Percentiles rank a stretch among this genome's conserved stretches.
These are phyloP conservation scores for Triops longicaudatus DNA, from an alignment of 1,140 invertebrate genomes.

Conservation along the genomic window DNA sequence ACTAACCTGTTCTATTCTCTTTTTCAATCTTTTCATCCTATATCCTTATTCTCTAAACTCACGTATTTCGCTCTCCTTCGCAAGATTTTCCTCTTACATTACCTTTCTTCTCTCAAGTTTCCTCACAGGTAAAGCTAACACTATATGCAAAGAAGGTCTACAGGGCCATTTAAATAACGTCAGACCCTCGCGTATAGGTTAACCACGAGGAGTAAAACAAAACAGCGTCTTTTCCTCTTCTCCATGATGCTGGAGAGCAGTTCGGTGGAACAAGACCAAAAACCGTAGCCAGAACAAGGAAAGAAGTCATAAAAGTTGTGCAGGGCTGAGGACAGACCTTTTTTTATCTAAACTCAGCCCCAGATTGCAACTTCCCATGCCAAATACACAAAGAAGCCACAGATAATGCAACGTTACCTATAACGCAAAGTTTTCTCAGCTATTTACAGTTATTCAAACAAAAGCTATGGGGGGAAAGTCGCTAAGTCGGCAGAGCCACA, in stretches of 20 bases:
- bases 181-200: background rate
- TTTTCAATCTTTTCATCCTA: background rate
- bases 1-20: constrained; percentile 8
- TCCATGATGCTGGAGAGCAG: background rate
- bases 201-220: background rate
- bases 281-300: background rate
- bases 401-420: too few species aligned
- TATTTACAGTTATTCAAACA: background rate
- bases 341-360: background rate
- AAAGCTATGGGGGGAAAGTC: background rate
- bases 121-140: constrained; percentile 7
- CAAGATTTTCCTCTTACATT: background rate
- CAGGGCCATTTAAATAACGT: constrained; percentile 2
- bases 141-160: background rate
- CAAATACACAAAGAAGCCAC: too few species aligned
- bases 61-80: background rate
- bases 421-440: background rate
- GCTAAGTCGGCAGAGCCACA: background rate
- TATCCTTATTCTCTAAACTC: background rate
- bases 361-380: too few species aligned
- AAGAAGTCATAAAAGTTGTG: constrained; percentile 11
- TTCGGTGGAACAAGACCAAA: background rate
- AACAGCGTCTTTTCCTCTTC: background rate
- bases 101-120: background rate
- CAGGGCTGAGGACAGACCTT: background rate